phyloP scores from a whole-genome alignment of 2,888 invertebrate species.

The Brenthis hecate region DNA sequence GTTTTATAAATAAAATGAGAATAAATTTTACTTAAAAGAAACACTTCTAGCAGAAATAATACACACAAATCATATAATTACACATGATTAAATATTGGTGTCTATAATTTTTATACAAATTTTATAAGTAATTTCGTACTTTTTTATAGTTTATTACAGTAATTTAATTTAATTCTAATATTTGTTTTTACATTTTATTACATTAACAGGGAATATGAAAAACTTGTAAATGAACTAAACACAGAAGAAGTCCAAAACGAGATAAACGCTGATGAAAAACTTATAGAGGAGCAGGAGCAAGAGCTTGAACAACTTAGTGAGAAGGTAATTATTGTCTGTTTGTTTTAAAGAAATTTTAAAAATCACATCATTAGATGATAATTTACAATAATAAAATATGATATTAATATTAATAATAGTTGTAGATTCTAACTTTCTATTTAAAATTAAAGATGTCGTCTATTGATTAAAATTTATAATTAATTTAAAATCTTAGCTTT shows the following conservation, averaged over 20 bases:
- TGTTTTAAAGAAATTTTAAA: not conserved
- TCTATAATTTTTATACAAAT: no score
- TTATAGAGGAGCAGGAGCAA: conserved; percentile 82
- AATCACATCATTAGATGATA: no score
- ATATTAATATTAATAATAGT: no score
- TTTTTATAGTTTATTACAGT: not conserved
- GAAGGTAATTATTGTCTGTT: conserved; percentile 66
- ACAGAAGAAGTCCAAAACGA: conserved; percentile 80
- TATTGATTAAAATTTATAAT: not conserved
- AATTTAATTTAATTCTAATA: conserved; percentile 39
- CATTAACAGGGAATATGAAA: conserved; percentile 64
- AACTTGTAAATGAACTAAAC: conserved; percentile 75
- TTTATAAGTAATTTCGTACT: not conserved
- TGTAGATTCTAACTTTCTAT: no score
- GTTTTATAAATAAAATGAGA: no score
- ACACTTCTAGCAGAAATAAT: no score
- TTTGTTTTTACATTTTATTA: not conserved
- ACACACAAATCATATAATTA: no score
- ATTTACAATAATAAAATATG: no score
- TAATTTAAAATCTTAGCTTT: no score
- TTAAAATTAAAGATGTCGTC: not conserved
- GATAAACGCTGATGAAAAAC: conserved; percentile 82
- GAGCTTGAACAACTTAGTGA: conserved; percentile 83
- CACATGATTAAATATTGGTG: no score
- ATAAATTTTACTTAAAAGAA: no score